Conservation (phyloP, 2,113 vertebrate genomes). For the Charadrius vociferus region DNA sequence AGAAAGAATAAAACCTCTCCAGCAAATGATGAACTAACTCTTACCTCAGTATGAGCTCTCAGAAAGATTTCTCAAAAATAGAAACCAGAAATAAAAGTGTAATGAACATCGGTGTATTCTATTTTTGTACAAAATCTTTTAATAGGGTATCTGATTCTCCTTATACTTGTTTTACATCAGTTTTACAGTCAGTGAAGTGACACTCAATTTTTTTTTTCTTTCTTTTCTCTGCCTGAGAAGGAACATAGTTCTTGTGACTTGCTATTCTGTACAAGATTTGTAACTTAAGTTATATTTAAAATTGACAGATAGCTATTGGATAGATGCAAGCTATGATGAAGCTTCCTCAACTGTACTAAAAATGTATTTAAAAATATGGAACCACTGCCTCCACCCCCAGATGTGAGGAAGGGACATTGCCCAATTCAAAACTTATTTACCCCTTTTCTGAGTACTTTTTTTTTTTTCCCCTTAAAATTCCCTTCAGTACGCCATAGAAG, state of each 20-base stretch:
- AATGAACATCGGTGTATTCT: neutral
- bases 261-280: neutral
- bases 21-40: slow-evolving; percentile 54
- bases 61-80: slow-evolving; percentile 26
- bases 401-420: neutral
- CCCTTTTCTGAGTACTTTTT: neutral
- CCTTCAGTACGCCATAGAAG: neutral
- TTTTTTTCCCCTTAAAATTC: neutral
- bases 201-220: neutral
- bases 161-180: neutral
- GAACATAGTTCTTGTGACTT: neutral
- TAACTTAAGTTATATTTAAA: neutral
- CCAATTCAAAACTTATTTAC: neutral
- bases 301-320: neutral
- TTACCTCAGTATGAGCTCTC: neutral
- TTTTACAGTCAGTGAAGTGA: neutral
- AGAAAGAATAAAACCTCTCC: slow-evolving; percentile 4
- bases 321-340: neutral
- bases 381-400: neutral
- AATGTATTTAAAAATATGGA: neutral
- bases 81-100: neutral
- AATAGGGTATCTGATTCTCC: neutral
- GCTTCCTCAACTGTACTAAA: neutral
- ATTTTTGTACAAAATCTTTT: neutral
- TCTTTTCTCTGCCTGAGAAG: neutral